phyloP scores from a whole-genome alignment of 1,140 invertebrate genomes.

The Philaenus spumarius region DNA sequence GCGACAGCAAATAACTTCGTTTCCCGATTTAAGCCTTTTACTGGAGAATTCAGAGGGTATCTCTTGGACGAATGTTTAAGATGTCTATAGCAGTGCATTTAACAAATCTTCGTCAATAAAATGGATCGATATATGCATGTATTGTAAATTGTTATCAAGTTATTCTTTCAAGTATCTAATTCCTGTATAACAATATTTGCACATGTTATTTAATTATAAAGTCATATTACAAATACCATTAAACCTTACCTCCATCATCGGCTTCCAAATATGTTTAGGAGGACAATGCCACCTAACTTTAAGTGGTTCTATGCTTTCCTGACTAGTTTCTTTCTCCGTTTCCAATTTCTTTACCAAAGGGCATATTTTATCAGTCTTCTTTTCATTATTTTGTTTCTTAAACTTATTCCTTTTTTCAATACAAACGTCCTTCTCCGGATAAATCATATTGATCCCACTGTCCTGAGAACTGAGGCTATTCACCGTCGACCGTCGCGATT shows the following conservation, averaged over 20 bases:
- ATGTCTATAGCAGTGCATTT: too few relatives aligned
- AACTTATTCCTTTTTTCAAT: constrained; percentile 1
- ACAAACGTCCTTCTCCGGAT: constrained; percentile 28
- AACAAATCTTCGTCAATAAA: too few relatives aligned
- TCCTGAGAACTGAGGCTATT: constrained; percentile 55
- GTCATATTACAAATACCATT: too few relatives aligned
- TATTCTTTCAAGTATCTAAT: too few relatives aligned
- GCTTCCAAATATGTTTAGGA: constrained; percentile 74
- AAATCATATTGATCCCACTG: constrained; percentile 50
- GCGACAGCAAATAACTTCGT: too few relatives aligned
- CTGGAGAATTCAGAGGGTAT: too few relatives aligned
- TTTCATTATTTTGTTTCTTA: background rate
- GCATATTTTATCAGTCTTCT: background rate
- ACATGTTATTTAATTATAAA: too few relatives aligned
- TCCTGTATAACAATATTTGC: too few relatives aligned
- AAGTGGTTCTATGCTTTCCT: background rate
- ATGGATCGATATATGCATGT: too few relatives aligned
- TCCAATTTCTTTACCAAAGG: background rate
- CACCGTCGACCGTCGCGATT: constrained; percentile 7
- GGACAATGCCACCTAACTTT: constrained; percentile 61
- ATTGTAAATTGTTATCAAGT: too few relatives aligned
- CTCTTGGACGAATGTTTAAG: too few relatives aligned
- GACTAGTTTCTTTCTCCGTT: background rate
- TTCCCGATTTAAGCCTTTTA: too few relatives aligned
- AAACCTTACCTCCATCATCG: constrained; percentile 57